phyloP scores from a whole-genome alignment of 2,797 vertebrate genomes.

The Todus mexicanus region DNA sequence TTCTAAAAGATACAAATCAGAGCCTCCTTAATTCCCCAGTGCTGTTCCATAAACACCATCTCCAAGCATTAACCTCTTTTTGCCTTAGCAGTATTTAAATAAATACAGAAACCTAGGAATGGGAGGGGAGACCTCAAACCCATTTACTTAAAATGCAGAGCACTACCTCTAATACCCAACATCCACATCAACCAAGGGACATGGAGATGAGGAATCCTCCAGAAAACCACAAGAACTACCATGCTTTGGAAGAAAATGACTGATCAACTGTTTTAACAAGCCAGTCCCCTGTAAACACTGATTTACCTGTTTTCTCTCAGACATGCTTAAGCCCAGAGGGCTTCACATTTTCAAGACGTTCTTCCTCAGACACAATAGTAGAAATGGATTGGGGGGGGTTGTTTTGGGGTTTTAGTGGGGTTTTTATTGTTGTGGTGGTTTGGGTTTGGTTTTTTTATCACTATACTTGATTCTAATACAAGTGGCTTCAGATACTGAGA shows the following conservation, averaged over 20 bases:
- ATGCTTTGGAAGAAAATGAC: not conserved
- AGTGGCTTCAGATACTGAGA: not conserved
- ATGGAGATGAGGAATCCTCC: not conserved
- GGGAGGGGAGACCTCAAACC: not conserved
- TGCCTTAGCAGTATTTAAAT: not conserved
- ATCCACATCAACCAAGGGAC: not conserved
- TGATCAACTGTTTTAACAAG: not conserved
- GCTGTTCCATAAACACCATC: not conserved
- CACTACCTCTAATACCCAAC: not conserved
- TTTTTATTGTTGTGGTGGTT: not conserved
- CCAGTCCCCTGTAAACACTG: not conserved
- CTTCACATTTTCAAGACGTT: not conserved
- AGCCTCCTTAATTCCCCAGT: not conserved
- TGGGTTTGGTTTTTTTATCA: not conserved
- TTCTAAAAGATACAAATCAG: not conserved
- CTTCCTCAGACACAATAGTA: not conserved
- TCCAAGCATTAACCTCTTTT: not conserved
- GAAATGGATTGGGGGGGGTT: not conserved
- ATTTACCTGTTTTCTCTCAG: not conserved
- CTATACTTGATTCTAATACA: not conserved
- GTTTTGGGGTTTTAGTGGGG: too few species aligned
- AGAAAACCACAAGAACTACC: not conserved
- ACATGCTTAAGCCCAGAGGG: not conserved
- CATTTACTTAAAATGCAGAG: not conserved
- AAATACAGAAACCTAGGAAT: not conserved